Percentiles rank a stretch among this genome's conserved stretches.
These are phyloP conservation scores for Struthio camelus DNA, from an alignment of 2,113 vertebrate genomes.

Conservation along the genomic window DNA sequence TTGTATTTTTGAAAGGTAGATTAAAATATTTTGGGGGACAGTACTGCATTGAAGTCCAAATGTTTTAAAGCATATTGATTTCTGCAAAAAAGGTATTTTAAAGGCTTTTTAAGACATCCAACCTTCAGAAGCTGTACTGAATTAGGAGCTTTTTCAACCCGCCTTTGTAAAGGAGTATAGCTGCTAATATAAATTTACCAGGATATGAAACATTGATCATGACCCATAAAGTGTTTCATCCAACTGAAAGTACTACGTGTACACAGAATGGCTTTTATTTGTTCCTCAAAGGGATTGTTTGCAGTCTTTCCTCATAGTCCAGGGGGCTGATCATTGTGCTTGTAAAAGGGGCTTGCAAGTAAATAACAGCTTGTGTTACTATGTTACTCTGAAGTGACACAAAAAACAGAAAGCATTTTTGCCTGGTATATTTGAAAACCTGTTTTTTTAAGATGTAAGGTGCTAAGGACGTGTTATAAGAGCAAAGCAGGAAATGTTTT, in stretches of 20 bases:
- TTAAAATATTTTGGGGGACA: background rate
- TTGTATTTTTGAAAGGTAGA: background rate
- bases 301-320: background rate
- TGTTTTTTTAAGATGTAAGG: background rate
- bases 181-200: slow-evolving; percentile 32
- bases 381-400: background rate
- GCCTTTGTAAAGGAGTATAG: background rate
- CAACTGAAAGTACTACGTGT: background rate
- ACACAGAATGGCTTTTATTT: slow-evolving; percentile 2
- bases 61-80: slow-evolving; percentile 34
- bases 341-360: background rate
- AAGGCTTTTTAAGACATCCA: background rate
- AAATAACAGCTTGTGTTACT: background rate
- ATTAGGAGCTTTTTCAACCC: background rate
- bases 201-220: slow-evolving; percentile 26
- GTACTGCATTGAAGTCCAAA: background rate
- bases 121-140: slow-evolving; percentile 6
- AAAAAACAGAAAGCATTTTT: background rate
- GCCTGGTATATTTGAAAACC: background rate
- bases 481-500: background rate
- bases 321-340: background rate
- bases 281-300: slow-evolving; percentile 11
- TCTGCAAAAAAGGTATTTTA: background rate
- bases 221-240: slow-evolving; percentile 25
- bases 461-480: background rate